These are phyloP conservation scores for Romanogobio albipinnatus DNA, from an alignment of 2,113 vertebrate genomes.

Conservation along the genomic window DNA sequence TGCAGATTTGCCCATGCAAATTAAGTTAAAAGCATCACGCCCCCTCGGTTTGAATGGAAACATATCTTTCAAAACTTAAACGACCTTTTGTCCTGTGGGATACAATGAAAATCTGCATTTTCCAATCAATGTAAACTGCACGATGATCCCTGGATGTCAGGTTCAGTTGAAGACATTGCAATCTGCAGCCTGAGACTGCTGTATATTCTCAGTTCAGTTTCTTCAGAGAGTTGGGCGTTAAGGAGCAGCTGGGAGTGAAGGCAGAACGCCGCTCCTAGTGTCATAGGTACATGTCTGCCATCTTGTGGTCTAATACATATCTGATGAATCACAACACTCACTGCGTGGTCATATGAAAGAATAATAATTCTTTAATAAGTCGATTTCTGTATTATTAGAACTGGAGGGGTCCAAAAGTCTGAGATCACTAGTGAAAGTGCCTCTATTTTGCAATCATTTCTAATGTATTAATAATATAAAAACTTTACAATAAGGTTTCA, in stretches of 20 bases:
- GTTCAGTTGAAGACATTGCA: not conserved
- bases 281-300: conserved; percentile 8
- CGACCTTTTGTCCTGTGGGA: not conserved
- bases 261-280: not conserved
- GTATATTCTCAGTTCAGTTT: too few relatives aligned
- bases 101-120: not conserved
- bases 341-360: not conserved
- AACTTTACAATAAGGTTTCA: too few relatives aligned
- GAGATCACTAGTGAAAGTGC: not conserved
- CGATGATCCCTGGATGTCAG: too few relatives aligned
- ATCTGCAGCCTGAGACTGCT: not conserved
- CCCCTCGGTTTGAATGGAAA: not conserved
- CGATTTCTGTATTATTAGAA: not conserved
- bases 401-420: not conserved
- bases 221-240: not conserved
- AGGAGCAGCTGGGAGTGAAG: conserved; percentile 21
- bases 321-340: not conserved
- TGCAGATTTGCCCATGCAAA: not conserved
- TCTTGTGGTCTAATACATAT: conserved; percentile 5
- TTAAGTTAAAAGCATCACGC: not conserved
- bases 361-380: not conserved
- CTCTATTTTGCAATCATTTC: not conserved
- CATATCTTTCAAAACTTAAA: not conserved
- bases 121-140: too few relatives aligned
- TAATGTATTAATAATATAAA: not conserved